Evolutionary conservation across 2,888 invertebrate genomes (phyloP).

Genomic region (Apotomis turbidana): DNA sequence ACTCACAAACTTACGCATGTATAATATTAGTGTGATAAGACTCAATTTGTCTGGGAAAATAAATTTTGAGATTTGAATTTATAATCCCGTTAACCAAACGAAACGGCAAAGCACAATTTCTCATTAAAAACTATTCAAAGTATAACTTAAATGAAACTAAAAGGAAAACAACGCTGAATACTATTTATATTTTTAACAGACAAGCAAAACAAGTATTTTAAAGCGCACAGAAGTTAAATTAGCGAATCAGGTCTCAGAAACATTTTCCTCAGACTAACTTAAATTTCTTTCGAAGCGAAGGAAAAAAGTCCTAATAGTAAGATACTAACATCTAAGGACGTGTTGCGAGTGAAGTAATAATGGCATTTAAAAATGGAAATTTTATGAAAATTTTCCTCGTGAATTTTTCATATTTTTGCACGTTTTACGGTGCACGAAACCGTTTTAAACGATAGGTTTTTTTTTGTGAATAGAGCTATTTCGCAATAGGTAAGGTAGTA

Average conservation of each 20-base stretch:
- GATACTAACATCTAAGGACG: constrained; percentile 5
- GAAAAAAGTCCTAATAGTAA: constrained; percentile 11
- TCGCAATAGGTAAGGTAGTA: too few relatives aligned
- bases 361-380: constrained; percentile 8
- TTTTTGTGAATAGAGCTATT: too few relatives aligned
- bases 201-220: constrained; percentile 3
- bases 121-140: constrained; percentile 8
- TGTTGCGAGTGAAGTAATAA: constrained; percentile 23
- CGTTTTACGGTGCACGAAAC: not conserved
- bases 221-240: constrained; percentile 29
- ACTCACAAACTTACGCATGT: too few relatives aligned
- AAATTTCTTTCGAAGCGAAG: constrained; percentile 18
- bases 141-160: not conserved
- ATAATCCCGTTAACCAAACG: not conserved
- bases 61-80: too few relatives aligned
- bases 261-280: constrained; percentile 22
- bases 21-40: too few relatives aligned
- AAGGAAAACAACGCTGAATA: not conserved
- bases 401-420: not conserved
- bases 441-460: too few relatives aligned
- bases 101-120: not conserved
- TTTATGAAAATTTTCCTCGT: constrained; percentile 7
- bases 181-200: constrained; percentile 15
- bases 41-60: too few relatives aligned
- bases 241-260: constrained; percentile 20